A percentile compares a stretch with the other conserved stretches of the same genome.
These are phyloP conservation scores for Betta splendens DNA, from an alignment of 2,797 vertebrate species.

Conservation along the genomic window DNA sequence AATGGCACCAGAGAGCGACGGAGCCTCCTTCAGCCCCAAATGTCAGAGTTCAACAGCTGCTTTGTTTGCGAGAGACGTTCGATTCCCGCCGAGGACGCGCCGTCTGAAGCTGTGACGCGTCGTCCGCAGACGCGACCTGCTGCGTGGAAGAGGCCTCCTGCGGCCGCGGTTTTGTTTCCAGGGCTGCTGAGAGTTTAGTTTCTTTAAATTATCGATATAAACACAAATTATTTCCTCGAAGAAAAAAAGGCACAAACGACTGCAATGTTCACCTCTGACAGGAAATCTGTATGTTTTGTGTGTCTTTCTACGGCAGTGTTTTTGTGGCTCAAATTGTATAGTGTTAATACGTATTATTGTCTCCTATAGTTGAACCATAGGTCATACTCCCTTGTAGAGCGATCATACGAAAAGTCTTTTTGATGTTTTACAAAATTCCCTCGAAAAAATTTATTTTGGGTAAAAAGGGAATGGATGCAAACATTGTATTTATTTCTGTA, in stretches of 20 bases:
- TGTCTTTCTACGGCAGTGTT: constrained; percentile 98
- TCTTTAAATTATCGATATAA: constrained; percentile 75
- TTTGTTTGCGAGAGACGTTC: constrained; percentile 57
- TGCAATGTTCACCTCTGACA: constrained; percentile 86
- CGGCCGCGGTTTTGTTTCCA: constrained; percentile 27
- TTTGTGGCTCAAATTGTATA: constrained; percentile 97
- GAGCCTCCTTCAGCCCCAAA: constrained; percentile 36
- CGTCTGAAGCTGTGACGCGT: constrained; percentile 12
- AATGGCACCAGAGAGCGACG: constrained; percentile 36
- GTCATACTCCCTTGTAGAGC: constrained; percentile 91
- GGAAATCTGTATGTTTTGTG: constrained; percentile 87
- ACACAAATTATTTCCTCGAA: constrained; percentile 79
- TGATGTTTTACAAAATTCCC: constrained; percentile 89
- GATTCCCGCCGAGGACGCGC: constrained; percentile 37
- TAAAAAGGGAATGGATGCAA: constrained; percentile 85
- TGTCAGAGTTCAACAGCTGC: constrained; percentile 67
- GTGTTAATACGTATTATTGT: constrained; percentile 98
- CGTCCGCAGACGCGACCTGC: constrained; percentile 37
- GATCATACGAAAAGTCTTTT: constrained; percentile 91
- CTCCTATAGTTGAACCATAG: constrained; percentile 90
- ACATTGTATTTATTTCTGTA: constrained; percentile 93
- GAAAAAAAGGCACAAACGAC: constrained; percentile 92
- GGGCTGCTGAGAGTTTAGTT: constrained; percentile 71
- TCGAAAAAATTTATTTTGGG: constrained; percentile 87
- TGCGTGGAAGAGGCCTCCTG: constrained; percentile 42